These are phyloP conservation scores for Tetragnatha versicolor DNA, from an alignment of 1,140 invertebrate genomes.

Conservation along the genomic window DNA sequence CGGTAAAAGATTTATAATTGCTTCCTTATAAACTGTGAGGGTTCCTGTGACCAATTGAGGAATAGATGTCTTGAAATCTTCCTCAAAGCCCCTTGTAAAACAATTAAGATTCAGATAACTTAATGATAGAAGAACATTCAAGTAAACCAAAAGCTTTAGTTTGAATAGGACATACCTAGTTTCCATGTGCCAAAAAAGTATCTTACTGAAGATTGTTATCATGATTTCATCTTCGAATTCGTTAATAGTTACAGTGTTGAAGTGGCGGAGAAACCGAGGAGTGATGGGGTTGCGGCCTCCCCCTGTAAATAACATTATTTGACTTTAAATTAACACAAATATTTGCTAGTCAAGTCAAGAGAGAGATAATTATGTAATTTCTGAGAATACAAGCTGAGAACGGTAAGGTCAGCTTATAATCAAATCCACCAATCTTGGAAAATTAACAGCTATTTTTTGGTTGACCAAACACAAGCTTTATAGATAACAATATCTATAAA, in stretches of 20 bases:
- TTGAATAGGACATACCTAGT: slow-evolving; percentile 70
- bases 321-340: too few species aligned
- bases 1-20: slow-evolving; percentile 81
- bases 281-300: slow-evolving; percentile 85
- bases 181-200: slow-evolving; percentile 93
- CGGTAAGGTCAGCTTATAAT: too few species aligned
- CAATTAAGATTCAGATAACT: not conserved
- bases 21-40: slow-evolving; percentile 85
- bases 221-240: slow-evolving; percentile 88
- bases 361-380: too few species aligned
- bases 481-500: too few species aligned
- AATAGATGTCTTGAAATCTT: slow-evolving; percentile 93
- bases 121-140: not conserved
- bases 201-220: slow-evolving; percentile 86
- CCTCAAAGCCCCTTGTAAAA: slow-evolving; percentile 82
- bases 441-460: too few species aligned
- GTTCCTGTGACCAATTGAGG: slow-evolving; percentile 88
- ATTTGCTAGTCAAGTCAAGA: too few species aligned
- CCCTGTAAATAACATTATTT: slow-evolving; percentile 66
- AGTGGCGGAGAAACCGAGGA: slow-evolving; percentile 87
- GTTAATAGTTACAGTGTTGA: slow-evolving; percentile 87
- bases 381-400: too few species aligned
- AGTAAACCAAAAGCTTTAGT: not conserved
- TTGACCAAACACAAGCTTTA: too few species aligned
- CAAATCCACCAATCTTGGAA: too few species aligned